These are phyloP conservation scores for Abrostola tripartita DNA, from an alignment of 2,888 invertebrate genomes.

Conservation along the genomic window DNA sequence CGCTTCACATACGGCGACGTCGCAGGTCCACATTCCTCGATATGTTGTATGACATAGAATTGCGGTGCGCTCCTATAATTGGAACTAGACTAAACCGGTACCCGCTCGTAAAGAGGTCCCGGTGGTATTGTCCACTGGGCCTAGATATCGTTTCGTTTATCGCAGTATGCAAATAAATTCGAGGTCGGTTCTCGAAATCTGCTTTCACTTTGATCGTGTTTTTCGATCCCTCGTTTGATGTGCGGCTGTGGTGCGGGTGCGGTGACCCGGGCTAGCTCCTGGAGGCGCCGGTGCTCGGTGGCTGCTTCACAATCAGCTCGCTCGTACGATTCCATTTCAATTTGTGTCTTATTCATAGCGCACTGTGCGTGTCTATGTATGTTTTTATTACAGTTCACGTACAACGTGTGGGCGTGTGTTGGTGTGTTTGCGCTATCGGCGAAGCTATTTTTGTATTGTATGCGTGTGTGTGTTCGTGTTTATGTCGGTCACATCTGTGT, in stretches of 20 bases:
- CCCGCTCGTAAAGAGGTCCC: conserved; percentile 66
- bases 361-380: conserved; percentile 77
- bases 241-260: conserved; percentile 33
- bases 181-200: conserved; percentile 65
- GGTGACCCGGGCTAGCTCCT: conserved; percentile 30
- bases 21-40: conserved; percentile 73
- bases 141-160: conserved; percentile 64
- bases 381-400: conserved; percentile 87
- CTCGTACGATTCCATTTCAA: conserved; percentile 80
- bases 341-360: conserved; percentile 82
- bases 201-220: conserved; percentile 70
- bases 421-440: conserved; percentile 86
- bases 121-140: conserved; percentile 50
- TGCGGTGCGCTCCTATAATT: conserved; percentile 74
- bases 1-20: conserved; percentile 70
- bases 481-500: conserved; percentile 46
- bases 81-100: conserved; percentile 82
- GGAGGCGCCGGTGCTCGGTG: conserved; percentile 3
- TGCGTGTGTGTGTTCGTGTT: conserved; percentile 68
- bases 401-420: conserved; percentile 85
- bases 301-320: conserved; percentile 65
- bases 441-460: conserved; percentile 79
- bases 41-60: conserved; percentile 62
- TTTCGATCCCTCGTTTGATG: conserved; percentile 14
- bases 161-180: conserved; percentile 64